phyloP scores from a whole-genome alignment of 2,888 invertebrate genomes.

The Lasioglossum pauxillum region DNA sequence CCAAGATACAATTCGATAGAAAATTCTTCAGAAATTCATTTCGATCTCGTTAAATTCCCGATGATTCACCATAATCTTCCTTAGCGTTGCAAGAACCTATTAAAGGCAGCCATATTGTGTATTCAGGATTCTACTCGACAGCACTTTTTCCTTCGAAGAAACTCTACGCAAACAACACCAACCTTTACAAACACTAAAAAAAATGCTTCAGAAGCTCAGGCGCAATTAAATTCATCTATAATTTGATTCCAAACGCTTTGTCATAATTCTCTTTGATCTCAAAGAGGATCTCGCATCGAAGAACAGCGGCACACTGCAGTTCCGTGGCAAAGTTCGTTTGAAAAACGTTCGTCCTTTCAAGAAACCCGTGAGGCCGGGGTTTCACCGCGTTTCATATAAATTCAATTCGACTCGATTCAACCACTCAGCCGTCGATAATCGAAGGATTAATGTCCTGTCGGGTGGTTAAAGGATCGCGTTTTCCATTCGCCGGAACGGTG shows the following conservation, averaged over 20 bases:
- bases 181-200: no score
- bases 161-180: background rate
- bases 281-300: background rate
- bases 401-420: background rate
- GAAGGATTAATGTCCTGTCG: background rate
- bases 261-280: background rate
- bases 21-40: background rate
- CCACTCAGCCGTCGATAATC: background rate
- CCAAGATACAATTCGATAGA: no score
- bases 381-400: background rate
- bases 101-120: background rate
- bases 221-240: background rate
- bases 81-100: background rate
- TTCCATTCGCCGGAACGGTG: background rate
- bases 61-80: background rate
- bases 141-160: background rate
- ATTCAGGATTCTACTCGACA: background rate
- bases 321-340: background rate
- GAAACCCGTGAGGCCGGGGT: no score
- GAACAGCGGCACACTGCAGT: background rate
- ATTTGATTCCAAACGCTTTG: background rate
- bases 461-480: constrained; percentile 3
- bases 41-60: background rate
- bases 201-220: no score
- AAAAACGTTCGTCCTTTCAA: background rate